phyloP scores from a whole-genome alignment of 1,140 invertebrate species.

The Eufriesea mexicana region DNA sequence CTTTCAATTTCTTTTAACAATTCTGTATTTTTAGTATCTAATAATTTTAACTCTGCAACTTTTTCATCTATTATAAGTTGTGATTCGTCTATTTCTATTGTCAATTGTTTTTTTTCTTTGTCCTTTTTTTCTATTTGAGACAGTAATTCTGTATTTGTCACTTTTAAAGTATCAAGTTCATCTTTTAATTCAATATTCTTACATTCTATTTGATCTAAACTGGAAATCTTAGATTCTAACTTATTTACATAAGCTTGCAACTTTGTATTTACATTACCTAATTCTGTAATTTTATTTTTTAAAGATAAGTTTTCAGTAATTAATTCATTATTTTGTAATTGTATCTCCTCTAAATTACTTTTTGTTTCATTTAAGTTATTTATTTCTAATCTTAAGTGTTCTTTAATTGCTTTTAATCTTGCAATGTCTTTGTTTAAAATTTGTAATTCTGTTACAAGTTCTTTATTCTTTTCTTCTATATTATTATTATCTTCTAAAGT shows the following conservation, averaged over 20 bases:
- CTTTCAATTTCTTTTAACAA: slow-evolving; percentile 66
- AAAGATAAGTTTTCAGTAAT: slow-evolving; percentile 28
- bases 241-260: slow-evolving; percentile 42
- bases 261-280: slow-evolving; percentile 31
- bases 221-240: slow-evolving; percentile 46
- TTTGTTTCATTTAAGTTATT: slow-evolving; percentile 35
- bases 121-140: slow-evolving; percentile 9
- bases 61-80: slow-evolving; percentile 61
- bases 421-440: slow-evolving; percentile 29
- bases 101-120: not conserved
- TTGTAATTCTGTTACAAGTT: slow-evolving; percentile 20
- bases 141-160: slow-evolving; percentile 11
- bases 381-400: slow-evolving; percentile 43
- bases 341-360: slow-evolving; percentile 8
- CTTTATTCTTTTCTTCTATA: slow-evolving; percentile 45
- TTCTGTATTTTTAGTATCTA: slow-evolving; percentile 64
- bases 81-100: slow-evolving; percentile 47
- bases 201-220: slow-evolving; percentile 26
- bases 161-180: slow-evolving; percentile 36
- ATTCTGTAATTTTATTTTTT: slow-evolving; percentile 35
- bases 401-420: slow-evolving; percentile 53
- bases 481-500: slow-evolving; percentile 36
- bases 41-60: slow-evolving; percentile 60
- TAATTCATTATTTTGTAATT: slow-evolving; percentile 27
- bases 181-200: slow-evolving; percentile 49